Base-by-base conservation (phyloP, 2,797 vertebrate species). In the Coreius guichenoti region DNA sequence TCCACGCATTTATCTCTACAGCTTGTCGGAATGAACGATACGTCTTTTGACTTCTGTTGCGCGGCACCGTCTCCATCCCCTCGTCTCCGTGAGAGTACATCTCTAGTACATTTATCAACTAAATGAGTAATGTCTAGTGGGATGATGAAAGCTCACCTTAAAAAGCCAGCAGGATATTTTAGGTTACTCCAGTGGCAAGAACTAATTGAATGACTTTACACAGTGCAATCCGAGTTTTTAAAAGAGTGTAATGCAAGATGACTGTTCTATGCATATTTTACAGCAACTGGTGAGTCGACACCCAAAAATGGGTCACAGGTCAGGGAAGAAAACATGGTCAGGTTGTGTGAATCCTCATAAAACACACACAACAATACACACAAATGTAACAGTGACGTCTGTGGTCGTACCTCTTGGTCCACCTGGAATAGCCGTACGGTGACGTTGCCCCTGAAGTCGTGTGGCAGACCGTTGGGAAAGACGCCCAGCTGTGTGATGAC, bases 401-500 rank as follows among this genome's bases (percentile, higher is more conserved):
- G 36, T 54, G 17, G 19, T 81, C 68, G n/a, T 93, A 99, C 98
- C 98, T 99, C 97, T 88, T 98, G 97, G 88, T 98, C 98, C 81
- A 97, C 95, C 91, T 98, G 97, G 79, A 97, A 97, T 23, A 99
- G 96, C 88, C 95, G 97, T 80, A 99, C 97, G 0, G 97, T 98
- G 88, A 99, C 94, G 81, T 98, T 99, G 87, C 96, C 96, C 84
- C 93, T 96, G 89, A 97, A 96, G 84, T 96, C 95, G 21, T 91
- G 90, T 8, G 69, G 90, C 17, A 89, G 89, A 33, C 94, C 92
- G 45, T 96, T 94, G 56, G 96, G 94, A 92, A 99, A 98, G 72
- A 98, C 97, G 61, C 98, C 98, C 2, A 99, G 95, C 83, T 95
- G 95, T 68, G 97, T 99, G 87, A 99, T 97, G 77, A 99, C 95